Base-by-base conservation (phyloP, 2,113 vertebrate species). In the Lagopus leucura region DNA sequence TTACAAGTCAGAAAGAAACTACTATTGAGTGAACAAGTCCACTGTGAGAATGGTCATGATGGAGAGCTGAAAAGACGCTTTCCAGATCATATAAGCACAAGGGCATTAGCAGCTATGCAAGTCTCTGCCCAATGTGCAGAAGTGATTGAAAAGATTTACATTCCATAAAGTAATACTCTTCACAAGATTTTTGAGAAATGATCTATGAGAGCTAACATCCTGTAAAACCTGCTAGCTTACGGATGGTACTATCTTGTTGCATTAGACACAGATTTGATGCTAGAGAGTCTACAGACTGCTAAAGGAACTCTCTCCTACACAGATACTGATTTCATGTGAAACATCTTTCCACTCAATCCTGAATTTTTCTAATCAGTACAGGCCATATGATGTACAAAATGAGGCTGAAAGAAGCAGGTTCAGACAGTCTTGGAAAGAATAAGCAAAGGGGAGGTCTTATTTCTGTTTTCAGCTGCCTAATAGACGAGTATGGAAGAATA, bases 391-490 rank as follows among this genome's bases (percentile, higher is more conserved):
- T 10, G 21, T 52, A 19, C 25, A 36, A 88, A 22, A 65, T 76
- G 6, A 30, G 36, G 11, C 57, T 57, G 54, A 43, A 76, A 73
- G 34, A 76, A n/a, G 17, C 11, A 27, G 7, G 3, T 43, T 70
- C 1, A 0, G 73, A 65, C 47, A n/a, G 27, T 54, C n/a, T 61
- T 18, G 18, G 2, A 2, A 66, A 74, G 21, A 69, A 66, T 16
- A 71, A 77, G 25, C 3, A 7, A 74, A 78, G 6, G 42, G 2
- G 10, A 86, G 9, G 55, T 36, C 34, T 60, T 70, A 58, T 34
- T 57, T 47, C n/a, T 78, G 6, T 34, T 60, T 90, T 81, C 11
- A 0, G 1, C 22, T 63, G 28, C 55, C 42, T 50, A 10, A 55
- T 21, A 58, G 45, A 10, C 70, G 17, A 1, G 19, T 34, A 63